Percentiles rank a stretch among this genome's conserved stretches.
These are phyloP conservation scores for Aspiorhynchus laticeps DNA, from an alignment of 2,113 vertebrate species.

Conservation along the genomic window DNA sequence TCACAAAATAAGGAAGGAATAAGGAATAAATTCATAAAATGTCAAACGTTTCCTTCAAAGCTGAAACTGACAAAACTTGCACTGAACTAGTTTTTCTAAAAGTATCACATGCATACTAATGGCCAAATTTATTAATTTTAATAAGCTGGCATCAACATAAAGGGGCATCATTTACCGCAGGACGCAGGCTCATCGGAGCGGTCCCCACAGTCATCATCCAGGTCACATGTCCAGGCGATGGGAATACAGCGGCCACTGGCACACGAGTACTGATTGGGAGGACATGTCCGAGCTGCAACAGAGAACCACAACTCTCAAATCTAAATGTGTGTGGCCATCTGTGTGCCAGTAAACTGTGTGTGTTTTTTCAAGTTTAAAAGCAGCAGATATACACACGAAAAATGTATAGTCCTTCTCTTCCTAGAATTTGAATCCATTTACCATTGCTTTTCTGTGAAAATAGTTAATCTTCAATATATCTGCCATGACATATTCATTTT, in stretches of 20 bases:
- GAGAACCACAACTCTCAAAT: neutral
- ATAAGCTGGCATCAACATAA: neutral
- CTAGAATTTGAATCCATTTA: neutral
- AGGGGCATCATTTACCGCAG: conserved; percentile 72
- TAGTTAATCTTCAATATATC: neutral
- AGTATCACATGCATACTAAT: neutral
- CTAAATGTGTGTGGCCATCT: neutral
- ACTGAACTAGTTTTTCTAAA: conserved; percentile 15
- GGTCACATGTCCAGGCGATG: conserved; percentile 94
- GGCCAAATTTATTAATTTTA: neutral
- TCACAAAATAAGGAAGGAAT: no score
- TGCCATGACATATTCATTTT: neutral
- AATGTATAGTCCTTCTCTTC: neutral
- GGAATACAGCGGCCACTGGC: conserved; percentile 96
- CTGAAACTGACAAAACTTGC: neutral
- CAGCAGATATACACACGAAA: neutral
- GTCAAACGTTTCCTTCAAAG: neutral
- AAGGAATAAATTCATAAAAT: neutral
- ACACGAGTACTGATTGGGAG: conserved; percentile 96
- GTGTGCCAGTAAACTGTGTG: neutral
- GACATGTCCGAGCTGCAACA: conserved; percentile 90
- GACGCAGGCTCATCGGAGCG: conserved; percentile 92
- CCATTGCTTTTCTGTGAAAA: neutral
- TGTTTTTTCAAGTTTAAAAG: neutral
- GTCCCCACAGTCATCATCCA: conserved; percentile 97